phyloP scores from a whole-genome alignment of 1,140 invertebrate species.

The Saccostrea glomerata region DNA sequence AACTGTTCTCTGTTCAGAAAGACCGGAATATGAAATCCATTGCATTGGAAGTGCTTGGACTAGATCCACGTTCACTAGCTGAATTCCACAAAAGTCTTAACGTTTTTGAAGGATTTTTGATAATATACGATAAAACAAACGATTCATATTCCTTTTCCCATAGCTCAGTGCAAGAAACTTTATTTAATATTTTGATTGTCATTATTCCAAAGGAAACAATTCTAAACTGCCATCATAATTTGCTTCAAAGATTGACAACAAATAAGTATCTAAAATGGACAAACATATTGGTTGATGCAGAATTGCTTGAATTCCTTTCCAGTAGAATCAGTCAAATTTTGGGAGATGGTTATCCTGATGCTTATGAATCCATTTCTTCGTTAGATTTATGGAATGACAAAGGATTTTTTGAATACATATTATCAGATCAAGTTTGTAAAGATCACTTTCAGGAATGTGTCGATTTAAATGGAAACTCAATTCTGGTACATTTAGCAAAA shows the following conservation, averaged over 20 bases:
- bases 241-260: neutral
- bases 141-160: neutral
- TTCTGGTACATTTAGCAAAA: no score
- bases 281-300: neutral
- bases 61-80: neutral
- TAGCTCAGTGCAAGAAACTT: neutral
- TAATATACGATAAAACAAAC: neutral
- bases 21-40: neutral
- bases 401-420: neutral
- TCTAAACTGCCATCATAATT: neutral
- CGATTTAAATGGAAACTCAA: no score
- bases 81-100: neutral
- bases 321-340: neutral
- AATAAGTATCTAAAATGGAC: neutral
- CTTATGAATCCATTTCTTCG: neutral
- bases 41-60: neutral
- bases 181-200: neutral
- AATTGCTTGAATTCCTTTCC: neutral
- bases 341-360: neutral
- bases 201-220: neutral
- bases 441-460: neutral
- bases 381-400: neutral
- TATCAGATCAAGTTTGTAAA: neutral
- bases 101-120: neutral
- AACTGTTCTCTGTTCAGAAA: neutral